Base-by-base conservation (phyloP, 35 echinoderm and acorn worm species). In the Ophiothrix spiculata region DNA sequence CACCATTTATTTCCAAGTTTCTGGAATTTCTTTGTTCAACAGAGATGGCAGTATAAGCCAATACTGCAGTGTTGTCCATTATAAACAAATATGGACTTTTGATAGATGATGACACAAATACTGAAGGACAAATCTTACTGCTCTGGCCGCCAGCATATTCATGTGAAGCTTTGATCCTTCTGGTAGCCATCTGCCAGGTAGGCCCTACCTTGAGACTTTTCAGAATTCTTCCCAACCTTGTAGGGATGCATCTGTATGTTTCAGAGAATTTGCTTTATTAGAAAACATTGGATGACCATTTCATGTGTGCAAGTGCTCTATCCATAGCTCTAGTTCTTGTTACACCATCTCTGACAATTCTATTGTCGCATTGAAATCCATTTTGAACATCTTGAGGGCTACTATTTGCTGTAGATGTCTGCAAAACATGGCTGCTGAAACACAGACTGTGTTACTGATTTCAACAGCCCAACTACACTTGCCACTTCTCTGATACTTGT, bases 211-310 rank as follows among this genome's bases (percentile, higher is more conserved):
- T 8, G 3, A 36, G 29, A 33, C 32, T 64, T 29, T 73, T 21
- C 56, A 85, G 19, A 21, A 21, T 13, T n/a, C 36, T 56, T 25
- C 82, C 82, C 82, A 85, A 37, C 82, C 81, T 56, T 56, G 39
- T 41, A 83, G 6, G 29, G 81, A 83, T 56, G 81, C 81, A 83
- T 64, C 81, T 37, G 56, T 12, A 21, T 63, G 41, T 4, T 69
- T 85, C 21, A 85, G 15, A 63, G 38, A 33, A 19, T 85, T 29
- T 13, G 36, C 36, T 73, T 29, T 3, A n/a, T 23, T 32, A 74
- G 49, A 32, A 19, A 83, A 40, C 10, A 83, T 83, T 25, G 54
- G 31, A 13, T 38, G 37, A 14, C 82, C 82, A 39, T 73, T 85
- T 19, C 82, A 85, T 14, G 21, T 32, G 36, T 35, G 4, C 1